Conservation (phyloP, 2,888 invertebrate species). For the Melieria omissa region DNA sequence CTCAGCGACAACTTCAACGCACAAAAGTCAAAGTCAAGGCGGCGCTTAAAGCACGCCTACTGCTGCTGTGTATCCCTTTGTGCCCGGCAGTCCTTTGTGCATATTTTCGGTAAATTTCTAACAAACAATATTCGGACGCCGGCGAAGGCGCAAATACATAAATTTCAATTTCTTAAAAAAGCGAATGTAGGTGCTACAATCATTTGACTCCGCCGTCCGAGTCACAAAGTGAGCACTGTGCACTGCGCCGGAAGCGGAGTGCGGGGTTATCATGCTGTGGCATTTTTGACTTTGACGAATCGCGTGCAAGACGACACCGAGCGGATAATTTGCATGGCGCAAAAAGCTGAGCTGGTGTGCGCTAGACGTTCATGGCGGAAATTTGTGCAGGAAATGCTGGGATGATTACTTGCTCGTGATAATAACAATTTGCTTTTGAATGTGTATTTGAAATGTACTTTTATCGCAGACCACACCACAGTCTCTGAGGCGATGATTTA, state of each 20-base stretch:
- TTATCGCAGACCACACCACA: neutral
- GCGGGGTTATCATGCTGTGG: constrained; percentile 47
- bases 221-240: neutral
- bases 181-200: neutral
- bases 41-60: no score
- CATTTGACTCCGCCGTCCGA: no score
- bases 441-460: neutral
- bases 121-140: no score
- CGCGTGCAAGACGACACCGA: constrained; percentile 45
- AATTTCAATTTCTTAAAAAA: constrained; percentile 11
- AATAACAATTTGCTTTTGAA: constrained; percentile 1
- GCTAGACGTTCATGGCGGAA: no score
- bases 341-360: no score
- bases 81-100: no score
- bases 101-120: no score
- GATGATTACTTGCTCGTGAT: neutral
- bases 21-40: no score
- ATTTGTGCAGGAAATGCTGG: neutral
- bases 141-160: neutral
- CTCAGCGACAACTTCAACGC: no score
- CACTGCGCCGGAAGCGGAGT: constrained; percentile 24
- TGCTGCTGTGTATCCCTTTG: no score
- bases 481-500: no score
- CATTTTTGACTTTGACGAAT: constrained; percentile 57
- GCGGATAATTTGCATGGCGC: neutral